A percentile compares a stretch with the other conserved stretches of the same genome.
phyloP scores from a whole-genome alignment of 2,888 invertebrate genomes.

The Athripsodes cinereus region DNA sequence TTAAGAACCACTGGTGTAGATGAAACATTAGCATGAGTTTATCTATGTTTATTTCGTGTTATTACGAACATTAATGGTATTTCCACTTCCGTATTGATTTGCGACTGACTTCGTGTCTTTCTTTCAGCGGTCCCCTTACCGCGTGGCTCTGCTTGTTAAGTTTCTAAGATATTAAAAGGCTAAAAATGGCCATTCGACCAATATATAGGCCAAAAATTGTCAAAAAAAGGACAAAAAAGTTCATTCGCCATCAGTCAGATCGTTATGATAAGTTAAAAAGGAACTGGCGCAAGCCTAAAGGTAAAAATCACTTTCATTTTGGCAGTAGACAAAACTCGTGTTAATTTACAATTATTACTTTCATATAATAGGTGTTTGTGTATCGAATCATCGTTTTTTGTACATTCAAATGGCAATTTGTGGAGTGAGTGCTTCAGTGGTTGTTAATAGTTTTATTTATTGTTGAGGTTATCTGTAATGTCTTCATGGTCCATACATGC shows the following conservation, averaged over 20 bases:
- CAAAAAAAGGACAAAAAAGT: slow-evolving; percentile 97
- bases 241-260: slow-evolving; percentile 98
- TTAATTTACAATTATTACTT: too few species aligned
- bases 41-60: neutral
- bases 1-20: too few species aligned
- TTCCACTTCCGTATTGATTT: slow-evolving; percentile 11
- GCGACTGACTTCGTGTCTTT: slow-evolving; percentile 31
- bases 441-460: too few species aligned
- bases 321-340: too few species aligned
- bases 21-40: too few species aligned
- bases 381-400: too few species aligned
- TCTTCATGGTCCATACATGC: too few species aligned
- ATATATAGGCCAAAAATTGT: slow-evolving; percentile 85
- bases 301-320: slow-evolving; percentile 30
- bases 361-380: too few species aligned
- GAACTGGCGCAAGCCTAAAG: slow-evolving; percentile 99
- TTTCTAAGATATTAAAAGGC: neutral
- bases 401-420: too few species aligned
- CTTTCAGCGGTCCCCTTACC: slow-evolving; percentile 52
- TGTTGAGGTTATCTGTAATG: too few species aligned
- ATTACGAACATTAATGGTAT: neutral
- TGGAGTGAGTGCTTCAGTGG: too few species aligned
- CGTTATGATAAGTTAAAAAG: slow-evolving; percentile 93
- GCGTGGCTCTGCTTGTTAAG: slow-evolving; percentile 40
- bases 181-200: slow-evolving; percentile 78